Evolutionary conservation across 2,888 invertebrate genomes (phyloP), one percentile per base, ranked within the genome.

Genomic region (Heliconius cydno): DNA sequence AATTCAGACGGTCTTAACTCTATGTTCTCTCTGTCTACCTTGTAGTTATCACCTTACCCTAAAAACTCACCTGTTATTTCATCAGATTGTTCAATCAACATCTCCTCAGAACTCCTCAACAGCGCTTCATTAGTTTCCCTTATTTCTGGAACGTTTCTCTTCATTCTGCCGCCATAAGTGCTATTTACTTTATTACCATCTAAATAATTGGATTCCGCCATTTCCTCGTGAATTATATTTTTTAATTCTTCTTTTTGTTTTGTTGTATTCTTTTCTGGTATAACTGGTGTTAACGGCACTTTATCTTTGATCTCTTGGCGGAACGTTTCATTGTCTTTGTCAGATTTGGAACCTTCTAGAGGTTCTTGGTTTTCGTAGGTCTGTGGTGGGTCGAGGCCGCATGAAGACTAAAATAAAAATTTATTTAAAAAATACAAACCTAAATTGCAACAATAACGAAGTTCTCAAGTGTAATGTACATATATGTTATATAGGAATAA

Each of bases 261-360:
- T 0, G 92, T 89, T 38, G 83, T 91, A 77, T 87, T 88, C 63
- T 91, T 91, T 12, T 93, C 92, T 0, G 91, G 88, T 25, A 87
- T 90, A 0, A 87, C 87, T 0, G 92, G 94, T 0, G 90, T 92
- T 65, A 82, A 87, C 0, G 90, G 92, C 1, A 87, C 83, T 80
- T 92, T 91, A 30, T 93, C 92, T n/a, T 88, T 88, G 0, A 89
- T 88, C 67, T 94, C 92, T 19, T 91, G 89, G 6, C 89, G 85
- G 81, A 85, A 92, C 0, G 93, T 93, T 1, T 94, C 94, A 77
- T 94, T 94, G 74, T 93, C 94, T 77, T 94, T 94, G 7, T 94
- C 93, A 0, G 91, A 86, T 84, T 90, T 93, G 0, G 86, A 76
- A 0, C 90, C 84, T 72, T 94, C 94, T 68, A 93, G 71, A 0